Base-by-base conservation (phyloP, 1,140 invertebrate genomes). In the Macrotrachela quadricornifera region DNA sequence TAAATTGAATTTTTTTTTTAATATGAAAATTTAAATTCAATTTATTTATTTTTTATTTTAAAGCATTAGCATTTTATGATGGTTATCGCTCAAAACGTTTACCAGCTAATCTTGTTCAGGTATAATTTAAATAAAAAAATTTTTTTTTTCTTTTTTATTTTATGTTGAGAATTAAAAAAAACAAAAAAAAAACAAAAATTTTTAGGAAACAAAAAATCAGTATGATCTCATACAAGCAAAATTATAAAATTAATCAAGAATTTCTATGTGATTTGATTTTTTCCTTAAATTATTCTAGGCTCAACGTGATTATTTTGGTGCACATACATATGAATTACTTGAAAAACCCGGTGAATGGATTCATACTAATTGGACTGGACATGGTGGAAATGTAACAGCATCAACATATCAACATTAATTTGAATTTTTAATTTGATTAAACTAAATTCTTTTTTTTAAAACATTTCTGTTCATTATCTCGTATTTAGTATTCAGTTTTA, bases 281-380 rank as follows among this genome's bases (percentile, higher is more conserved):
- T 30, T 17, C 41, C 15, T 58, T 40, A 16, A 37, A 18, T 60
- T 59, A 63, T 57, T 72, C 21, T 76, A 90, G 78, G 94, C 92
- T 0, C 91, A 96, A 70, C 72, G 94, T 43, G 92, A 99, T 70
- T 99, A 92, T 64, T 99, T 99, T 67, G 94, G 94, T 0, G 92
- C 94, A 0, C 94, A 99, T 67, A 97, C 91, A 0, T 99, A 97
- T 62, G 91, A 97, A 68, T 67, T 94, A 44, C 64, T 90, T 4
- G 74, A 72, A 10, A 71, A 81, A 52, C 90, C 92, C 46, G 90
- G 90, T 18, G 79, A 78, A 57, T 95, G 83, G 69, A 75, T 88
- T 1, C 92, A 99, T 64, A 96, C 91, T 44, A 96, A 99, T 68
- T 99, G 92, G 92, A 99, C 92, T 11, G 92, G 92, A 14, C 82